phyloP scores from a whole-genome alignment of 2,113 vertebrate genomes.

The Catharus minimus region DNA sequence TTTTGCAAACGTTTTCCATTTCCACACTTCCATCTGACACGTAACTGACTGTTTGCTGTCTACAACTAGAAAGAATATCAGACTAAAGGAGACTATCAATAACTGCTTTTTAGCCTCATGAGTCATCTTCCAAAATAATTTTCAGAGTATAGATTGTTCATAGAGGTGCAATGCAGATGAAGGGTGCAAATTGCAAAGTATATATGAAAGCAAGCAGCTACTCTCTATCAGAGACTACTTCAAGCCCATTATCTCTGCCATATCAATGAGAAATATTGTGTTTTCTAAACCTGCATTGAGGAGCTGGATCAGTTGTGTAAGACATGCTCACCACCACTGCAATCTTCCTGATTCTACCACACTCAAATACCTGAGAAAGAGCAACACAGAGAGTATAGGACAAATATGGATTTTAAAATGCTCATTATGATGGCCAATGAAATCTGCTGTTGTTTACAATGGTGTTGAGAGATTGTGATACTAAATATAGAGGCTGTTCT shows the following conservation, averaged over 20 bases:
- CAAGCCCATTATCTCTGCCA: background rate
- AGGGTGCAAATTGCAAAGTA: background rate
- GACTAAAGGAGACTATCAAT: background rate
- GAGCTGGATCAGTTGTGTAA: background rate
- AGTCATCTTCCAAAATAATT: background rate
- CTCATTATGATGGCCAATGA: background rate
- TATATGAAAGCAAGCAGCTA: background rate
- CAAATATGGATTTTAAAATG: background rate
- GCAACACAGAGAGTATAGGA: background rate
- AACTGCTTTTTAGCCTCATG: background rate
- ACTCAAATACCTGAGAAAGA: background rate
- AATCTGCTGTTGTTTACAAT: background rate
- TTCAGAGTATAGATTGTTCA: background rate
- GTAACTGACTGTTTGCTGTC: background rate
- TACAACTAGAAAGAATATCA: background rate
- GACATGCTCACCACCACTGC: background rate
- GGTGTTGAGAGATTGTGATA: background rate
- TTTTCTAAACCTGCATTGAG: background rate
- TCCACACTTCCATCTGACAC: background rate
- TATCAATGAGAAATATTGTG: background rate
- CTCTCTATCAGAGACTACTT: background rate
- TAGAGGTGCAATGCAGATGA: background rate
- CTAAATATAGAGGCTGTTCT: slow-evolving; percentile 21
- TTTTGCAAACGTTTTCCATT: background rate
- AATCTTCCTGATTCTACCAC: background rate